Percentiles rank a stretch among this genome's conserved stretches.
Conservation (phyloP, 1,140 invertebrate species). For the Neodiprion fabricii region DNA sequence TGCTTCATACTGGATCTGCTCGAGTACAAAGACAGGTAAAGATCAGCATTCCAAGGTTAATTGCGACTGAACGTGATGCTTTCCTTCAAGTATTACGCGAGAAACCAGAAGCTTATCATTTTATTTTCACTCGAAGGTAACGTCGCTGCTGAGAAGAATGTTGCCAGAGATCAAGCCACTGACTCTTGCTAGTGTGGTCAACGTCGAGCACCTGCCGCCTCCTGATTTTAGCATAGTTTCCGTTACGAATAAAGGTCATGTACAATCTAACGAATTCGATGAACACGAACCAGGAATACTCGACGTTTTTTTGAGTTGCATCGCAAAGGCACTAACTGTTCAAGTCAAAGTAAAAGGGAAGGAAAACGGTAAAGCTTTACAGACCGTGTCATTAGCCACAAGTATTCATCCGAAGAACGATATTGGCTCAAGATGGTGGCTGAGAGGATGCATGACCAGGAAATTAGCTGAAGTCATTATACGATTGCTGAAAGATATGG, state of each 20-base stretch:
- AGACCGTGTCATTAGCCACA: constrained; percentile 66
- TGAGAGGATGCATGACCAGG: constrained; percentile 80
- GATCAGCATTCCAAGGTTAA: neutral
- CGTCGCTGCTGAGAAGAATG: constrained; percentile 79
- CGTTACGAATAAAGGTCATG: constrained; percentile 55
- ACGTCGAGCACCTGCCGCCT: constrained; percentile 74
- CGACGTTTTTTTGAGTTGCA: constrained; percentile 86
- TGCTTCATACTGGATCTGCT: constrained; percentile 93
- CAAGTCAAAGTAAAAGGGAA: constrained; percentile 86
- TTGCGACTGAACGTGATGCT: neutral
- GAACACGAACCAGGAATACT: constrained; percentile 72
- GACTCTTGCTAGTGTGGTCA: constrained; percentile 71
- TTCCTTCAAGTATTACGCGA: neutral
- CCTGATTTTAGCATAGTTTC: constrained; percentile 79
- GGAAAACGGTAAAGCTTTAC: constrained; percentile 71
- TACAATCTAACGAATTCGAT: constrained; percentile 68
- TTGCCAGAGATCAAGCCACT: constrained; percentile 82
- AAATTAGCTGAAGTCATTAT: constrained; percentile 90
- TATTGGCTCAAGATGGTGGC: constrained; percentile 79
- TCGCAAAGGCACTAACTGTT: constrained; percentile 85
- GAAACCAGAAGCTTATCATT: neutral
- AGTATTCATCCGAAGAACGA: constrained; percentile 66
- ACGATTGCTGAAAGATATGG: constrained; percentile 89
- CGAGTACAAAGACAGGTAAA: constrained; percentile 88
- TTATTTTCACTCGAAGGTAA: constrained; percentile 64